These are phyloP conservation scores for Notolepis coatsorum DNA, from an alignment of 2,797 vertebrate species.

Conservation along the genomic window DNA sequence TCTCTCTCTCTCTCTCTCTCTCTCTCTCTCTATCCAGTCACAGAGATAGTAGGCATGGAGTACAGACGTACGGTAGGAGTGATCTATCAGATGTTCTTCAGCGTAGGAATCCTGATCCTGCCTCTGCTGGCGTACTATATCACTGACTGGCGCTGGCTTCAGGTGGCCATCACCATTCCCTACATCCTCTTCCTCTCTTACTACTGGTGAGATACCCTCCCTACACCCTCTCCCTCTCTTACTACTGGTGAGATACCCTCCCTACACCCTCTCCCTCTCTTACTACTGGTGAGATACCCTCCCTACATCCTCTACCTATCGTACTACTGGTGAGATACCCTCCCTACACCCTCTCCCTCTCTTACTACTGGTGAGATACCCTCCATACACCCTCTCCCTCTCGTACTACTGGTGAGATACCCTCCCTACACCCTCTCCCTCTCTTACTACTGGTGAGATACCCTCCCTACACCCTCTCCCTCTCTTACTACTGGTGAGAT, in stretches of 20 bases:
- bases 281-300: conserved; percentile 93
- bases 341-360: too few species aligned
- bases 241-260: conserved; percentile 93
- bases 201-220: conserved; percentile 93
- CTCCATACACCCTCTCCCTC: too few species aligned
- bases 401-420: too few species aligned
- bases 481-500: too few species aligned
- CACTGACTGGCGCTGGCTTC: conserved; percentile 92
- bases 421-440: too few species aligned
- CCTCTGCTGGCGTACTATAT: conserved; percentile 92
- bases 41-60: conserved; percentile 93
- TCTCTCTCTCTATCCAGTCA: conserved; percentile 89
- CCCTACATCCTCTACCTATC: conserved; percentile 91
- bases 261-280: conserved; percentile 89
- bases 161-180: conserved; percentile 89
- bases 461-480: too few species aligned
- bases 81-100: conserved; percentile 94
- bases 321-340: conserved; percentile 93
- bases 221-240: conserved; percentile 90
- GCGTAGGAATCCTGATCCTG: conserved; percentile 90
- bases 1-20: not conserved
- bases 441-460: too few species aligned
- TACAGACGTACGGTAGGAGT: conserved; percentile 90
- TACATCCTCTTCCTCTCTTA: conserved; percentile 91
- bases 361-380: too few species aligned